Evolutionary conservation across 2,888 invertebrate species (phyloP), one percentile per base, ranked within the genome.

Genomic region (Myopa testacea): DNA sequence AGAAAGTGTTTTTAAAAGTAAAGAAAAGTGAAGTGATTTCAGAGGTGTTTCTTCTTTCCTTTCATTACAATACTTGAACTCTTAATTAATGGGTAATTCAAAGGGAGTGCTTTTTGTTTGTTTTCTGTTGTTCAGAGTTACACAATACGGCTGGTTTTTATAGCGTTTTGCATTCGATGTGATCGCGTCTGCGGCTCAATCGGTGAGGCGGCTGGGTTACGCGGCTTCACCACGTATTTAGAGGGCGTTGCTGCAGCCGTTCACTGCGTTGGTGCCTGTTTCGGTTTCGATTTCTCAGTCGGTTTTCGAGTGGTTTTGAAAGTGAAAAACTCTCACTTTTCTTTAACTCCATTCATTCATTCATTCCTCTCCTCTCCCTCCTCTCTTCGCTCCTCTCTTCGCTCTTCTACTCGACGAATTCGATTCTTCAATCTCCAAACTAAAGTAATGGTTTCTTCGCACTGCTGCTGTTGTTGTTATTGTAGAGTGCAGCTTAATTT

Each of bases 251-350:
- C 73, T 67, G 77, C 37, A 19, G 58, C 38, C 26, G 19, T 63
- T 38, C 65, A 38, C 60, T 60, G 19, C 65, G 81, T 80, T 45
- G 26, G 40, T 45, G 65, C 52, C 37, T 65, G 65, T 65, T 65
- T 65, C 37, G 37, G 34, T 75, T 68, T 75, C 69, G 40, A 45
- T 75, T 52, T 60, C 60, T 1, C 55, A 34, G 74, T 63, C 58
- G 50, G 34, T 40, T 45, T 75, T 68, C 68, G 40, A 40, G 50
- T 75, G 45, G 69, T 68, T 68, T 68, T 52, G 75, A 83, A 82
- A 84, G 84, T 85, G 85, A 83, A 85, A 67, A 85, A 85, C 85
- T 85, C 85, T 85, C 85, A 85, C 85, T 85, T 85, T 85, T 85
- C 83, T 83, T 65, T 52, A 68, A 16, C 38, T 45, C 34, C 37